Evolutionary conservation across 2,888 invertebrate genomes (phyloP).

Genomic region (Aphrophora alni): DNA sequence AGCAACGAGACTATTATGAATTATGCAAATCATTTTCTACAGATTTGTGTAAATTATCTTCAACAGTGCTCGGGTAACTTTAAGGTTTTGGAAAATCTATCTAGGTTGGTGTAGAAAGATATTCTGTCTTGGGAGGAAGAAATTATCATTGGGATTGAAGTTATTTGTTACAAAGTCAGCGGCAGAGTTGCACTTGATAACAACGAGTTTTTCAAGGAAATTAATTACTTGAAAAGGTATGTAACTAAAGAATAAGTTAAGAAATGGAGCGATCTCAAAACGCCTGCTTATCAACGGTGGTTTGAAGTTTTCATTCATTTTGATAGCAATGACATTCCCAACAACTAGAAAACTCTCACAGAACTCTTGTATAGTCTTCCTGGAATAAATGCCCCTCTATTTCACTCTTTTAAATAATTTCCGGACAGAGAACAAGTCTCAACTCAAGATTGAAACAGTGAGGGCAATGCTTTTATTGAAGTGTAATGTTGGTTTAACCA

Average conservation of each 20-base stretch:
- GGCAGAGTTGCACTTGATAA: no score
- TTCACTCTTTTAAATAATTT: slow-evolving; percentile 9
- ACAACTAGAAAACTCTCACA: neutral
- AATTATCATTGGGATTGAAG: no score
- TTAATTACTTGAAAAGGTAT: no score
- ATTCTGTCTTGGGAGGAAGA: no score
- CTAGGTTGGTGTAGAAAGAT: no score
- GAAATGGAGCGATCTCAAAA: neutral
- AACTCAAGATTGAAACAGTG: neutral
- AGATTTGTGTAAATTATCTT: no score
- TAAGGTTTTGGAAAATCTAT: no score
- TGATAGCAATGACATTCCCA: neutral
- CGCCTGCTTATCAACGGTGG: neutral
- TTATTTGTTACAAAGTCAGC: no score
- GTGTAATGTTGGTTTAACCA: neutral
- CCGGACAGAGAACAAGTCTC: slow-evolving; percentile 10
- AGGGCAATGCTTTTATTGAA: slow-evolving; percentile 17
- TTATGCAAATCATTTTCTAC: no score
- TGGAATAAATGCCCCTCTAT: slow-evolving; percentile 14
- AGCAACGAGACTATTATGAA: no score
- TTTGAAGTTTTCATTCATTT: slow-evolving; percentile 10
- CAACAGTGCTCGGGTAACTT: no score
- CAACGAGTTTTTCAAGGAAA: no score
- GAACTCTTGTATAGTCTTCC: neutral
- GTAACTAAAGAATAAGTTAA: neutral